phyloP scores from a whole-genome alignment of 2,113 vertebrate genomes.

The Pavo muticus region DNA sequence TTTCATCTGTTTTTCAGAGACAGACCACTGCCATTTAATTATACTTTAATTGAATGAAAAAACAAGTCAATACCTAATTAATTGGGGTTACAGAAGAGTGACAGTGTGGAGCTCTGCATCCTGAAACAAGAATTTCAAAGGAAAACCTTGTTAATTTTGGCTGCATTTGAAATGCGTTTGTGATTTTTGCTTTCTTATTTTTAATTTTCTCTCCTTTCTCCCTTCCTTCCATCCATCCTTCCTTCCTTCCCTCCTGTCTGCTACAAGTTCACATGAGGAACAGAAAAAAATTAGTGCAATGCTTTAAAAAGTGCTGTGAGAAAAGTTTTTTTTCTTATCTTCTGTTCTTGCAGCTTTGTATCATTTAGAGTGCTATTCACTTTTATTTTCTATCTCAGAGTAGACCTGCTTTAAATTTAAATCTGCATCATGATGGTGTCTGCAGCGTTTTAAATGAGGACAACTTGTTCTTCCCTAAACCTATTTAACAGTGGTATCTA shows the following conservation, averaged over 20 bases:
- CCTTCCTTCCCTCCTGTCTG: background rate
- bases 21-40: slow-evolving; percentile 74
- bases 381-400: slow-evolving; percentile 62
- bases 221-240: background rate
- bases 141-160: slow-evolving; percentile 21
- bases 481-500: slow-evolving; percentile 67
- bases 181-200: background rate
- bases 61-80: slow-evolving; percentile 71
- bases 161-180: background rate
- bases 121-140: slow-evolving; percentile 18
- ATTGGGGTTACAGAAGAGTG: slow-evolving; percentile 40
- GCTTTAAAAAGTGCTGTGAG: background rate
- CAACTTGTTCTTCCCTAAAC: slow-evolving; percentile 66
- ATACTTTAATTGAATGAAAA: slow-evolving; percentile 73
- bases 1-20: slow-evolving; percentile 81
- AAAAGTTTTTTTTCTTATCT: background rate
- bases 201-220: background rate
- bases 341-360: slow-evolving; percentile 35
- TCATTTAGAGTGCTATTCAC: background rate
- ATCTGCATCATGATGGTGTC: slow-evolving; percentile 55
- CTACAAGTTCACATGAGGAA: background rate
- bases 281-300: background rate
- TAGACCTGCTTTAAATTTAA: slow-evolving; percentile 74
- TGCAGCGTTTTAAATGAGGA: slow-evolving; percentile 72
- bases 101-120: slow-evolving; percentile 8